Evolutionary conservation across 2,113 vertebrate genomes (phyloP).

Genomic region (Mionectes macconnelli): DNA sequence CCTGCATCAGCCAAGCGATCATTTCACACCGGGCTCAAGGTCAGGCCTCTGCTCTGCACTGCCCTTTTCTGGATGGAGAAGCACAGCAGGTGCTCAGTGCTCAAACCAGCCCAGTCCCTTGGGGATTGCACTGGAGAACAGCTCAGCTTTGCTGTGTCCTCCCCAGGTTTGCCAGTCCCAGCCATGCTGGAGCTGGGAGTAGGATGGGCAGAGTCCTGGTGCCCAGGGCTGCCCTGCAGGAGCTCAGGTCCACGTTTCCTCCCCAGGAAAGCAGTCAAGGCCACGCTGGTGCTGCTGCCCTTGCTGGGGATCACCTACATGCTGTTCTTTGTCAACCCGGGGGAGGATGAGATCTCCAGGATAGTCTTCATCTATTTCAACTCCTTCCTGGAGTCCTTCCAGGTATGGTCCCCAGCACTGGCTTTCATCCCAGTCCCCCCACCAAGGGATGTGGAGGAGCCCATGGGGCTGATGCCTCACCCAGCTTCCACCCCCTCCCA

Average conservation of each 20-base stretch:
- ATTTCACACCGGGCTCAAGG: background rate
- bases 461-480: background rate
- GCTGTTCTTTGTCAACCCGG: conserved; percentile 97
- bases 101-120: background rate
- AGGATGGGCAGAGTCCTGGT: background rate
- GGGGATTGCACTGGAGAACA: background rate
- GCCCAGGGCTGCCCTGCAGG: background rate
- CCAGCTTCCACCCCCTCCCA: rapidly evolving
- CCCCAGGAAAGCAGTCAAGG: conserved; percentile 95
- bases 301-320: conserved; percentile 98
- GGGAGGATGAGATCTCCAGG: conserved; percentile 93
- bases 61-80: background rate
- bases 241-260: background rate
- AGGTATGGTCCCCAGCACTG: conserved; percentile 72
- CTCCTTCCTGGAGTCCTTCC: conserved; percentile 96
- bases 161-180: background rate
- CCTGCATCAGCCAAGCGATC: background rate
- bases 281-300: conserved; percentile 93
- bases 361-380: conserved; percentile 98
- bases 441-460: background rate
- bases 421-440: background rate
- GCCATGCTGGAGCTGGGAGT: background rate
- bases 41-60: background rate
- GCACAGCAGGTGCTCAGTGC: background rate
- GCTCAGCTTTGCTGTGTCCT: background rate